Base-by-base conservation (phyloP, 2,113 vertebrate species). In the Megaceryle torquata region DNA sequence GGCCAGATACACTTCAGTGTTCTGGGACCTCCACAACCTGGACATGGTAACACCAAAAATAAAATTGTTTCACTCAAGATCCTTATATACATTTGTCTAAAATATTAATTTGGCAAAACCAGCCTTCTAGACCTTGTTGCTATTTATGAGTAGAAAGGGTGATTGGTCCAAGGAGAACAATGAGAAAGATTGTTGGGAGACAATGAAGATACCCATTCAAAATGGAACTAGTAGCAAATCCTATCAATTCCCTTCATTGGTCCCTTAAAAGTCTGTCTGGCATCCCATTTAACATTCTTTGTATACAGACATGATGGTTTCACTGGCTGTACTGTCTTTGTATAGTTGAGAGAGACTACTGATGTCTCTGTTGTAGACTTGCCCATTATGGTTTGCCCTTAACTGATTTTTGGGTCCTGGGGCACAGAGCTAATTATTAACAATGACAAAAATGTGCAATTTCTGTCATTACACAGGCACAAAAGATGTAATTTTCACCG, bases 221-320 rank as follows among this genome's bases (percentile, higher is more conserved):
- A 67, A 18, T 13, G 6, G 3, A 72, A 3, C 8, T 35, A 8
- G 15, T n/a, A 25, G 5, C 5, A 86, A 35, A 51, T 64, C 16
- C 16, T 46, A 10, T 3, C 5, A 50, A 0, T 59, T 61, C 4
- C 3, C 3, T 69, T 25, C 13, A 8, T 1, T 43, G 22, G 6
- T 65, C 20, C 18, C 2, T 0, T 51, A 63, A 37, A 83, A 86
- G 7, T n/a, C 13, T 35, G 25, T 2, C 4, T 35, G 24, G 2
- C 2, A 15, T 65, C 4, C 5, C 15, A 65, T 24, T 9, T 13
- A 31, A 56, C 1, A 3, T 0, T 33, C 78, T 75, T 37, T 64
- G 4, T 31, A 13, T 1, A 26, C 4, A 77, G 22, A 4, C 3
- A n/a, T 4, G 4, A 54, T 19, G 7, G 5, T 72, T 53, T 48